These are phyloP conservation scores for Nansenia antarctica DNA, from an alignment of 2,113 vertebrate species.

Conservation along the genomic window DNA sequence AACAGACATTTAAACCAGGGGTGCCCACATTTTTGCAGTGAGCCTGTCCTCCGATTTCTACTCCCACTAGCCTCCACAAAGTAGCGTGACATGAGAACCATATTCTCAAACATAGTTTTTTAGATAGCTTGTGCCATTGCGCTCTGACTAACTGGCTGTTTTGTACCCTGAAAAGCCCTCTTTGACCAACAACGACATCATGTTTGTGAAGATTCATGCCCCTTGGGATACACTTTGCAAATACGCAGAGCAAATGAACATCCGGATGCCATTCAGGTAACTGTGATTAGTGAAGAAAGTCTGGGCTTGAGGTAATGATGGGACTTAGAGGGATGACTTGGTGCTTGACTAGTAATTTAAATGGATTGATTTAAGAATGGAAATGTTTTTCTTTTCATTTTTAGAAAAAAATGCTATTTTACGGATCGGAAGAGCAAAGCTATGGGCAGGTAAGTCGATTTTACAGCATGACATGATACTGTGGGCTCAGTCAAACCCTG, in stretches of 20 bases:
- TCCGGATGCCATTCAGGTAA: constrained; percentile 99
- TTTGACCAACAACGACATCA: constrained; percentile 93
- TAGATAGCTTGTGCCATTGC: neutral
- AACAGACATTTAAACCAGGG: too few species aligned
- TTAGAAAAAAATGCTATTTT: constrained; percentile 97
- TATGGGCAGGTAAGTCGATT: constrained; percentile 86
- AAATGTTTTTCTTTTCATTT: constrained; percentile 70
- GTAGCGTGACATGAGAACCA: too few species aligned
- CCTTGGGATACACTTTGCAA: constrained; percentile 97
- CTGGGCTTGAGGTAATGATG: neutral
- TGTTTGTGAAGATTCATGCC: constrained; percentile 97
- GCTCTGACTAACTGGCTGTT: neutral
- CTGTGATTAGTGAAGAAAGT: neutral
- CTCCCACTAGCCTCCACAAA: too few species aligned
- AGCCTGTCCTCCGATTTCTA: too few species aligned
- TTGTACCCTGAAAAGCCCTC: constrained; percentile 79
- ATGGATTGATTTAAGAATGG: too few species aligned
- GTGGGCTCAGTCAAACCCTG: neutral
- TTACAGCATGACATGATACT: neutral
- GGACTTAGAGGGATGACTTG: too few species aligned
- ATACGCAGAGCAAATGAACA: constrained; percentile 97
- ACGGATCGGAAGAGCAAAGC: constrained; percentile 93
- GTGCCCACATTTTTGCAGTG: too few species aligned
- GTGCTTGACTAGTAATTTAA: too few species aligned
- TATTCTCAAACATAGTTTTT: neutral